Evolutionary conservation across 2,888 invertebrate genomes (phyloP).

Genomic region (Tiliacea citrago): DNA sequence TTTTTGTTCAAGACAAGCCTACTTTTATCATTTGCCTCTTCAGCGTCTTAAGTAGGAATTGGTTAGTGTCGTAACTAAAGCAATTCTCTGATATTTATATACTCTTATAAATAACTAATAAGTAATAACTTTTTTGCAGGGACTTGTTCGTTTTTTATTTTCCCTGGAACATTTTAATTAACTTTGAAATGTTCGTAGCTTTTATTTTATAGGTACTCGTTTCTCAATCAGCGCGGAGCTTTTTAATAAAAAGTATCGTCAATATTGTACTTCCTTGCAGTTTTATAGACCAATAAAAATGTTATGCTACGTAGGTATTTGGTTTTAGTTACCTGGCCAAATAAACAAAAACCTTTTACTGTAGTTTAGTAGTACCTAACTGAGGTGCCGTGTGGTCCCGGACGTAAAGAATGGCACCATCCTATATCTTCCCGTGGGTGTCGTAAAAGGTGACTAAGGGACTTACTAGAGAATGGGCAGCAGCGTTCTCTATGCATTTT

Average conservation of each 20-base stretch:
- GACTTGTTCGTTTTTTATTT: conserved; percentile 4
- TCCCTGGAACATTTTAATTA: conserved; percentile 23
- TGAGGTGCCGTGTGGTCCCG: no score
- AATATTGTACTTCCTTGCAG: conserved; percentile 12
- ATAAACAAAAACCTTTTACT: conserved; percentile 6
- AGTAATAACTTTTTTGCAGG: background rate
- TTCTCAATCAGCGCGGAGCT: conserved; percentile 31
- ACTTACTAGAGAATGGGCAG: no score
- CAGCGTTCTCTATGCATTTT: no score
- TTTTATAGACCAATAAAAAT: conserved; percentile 30
- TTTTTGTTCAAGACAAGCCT: no score
- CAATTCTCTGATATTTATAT: background rate
- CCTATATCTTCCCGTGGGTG: no score
- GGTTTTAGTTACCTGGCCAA: conserved; percentile 10
- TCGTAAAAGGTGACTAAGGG: no score
- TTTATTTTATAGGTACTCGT: conserved; percentile 21
- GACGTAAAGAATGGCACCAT: no score
- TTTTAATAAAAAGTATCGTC: conserved; percentile 17
- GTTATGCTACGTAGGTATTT: conserved; percentile 14
- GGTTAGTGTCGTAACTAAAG: no score
- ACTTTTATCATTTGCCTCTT: no score
- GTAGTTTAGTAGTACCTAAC: background rate
- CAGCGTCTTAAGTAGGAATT: no score
- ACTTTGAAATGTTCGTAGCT: conserved; percentile 12
- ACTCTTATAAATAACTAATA: no score